Percentiles rank a stretch among this genome's conserved stretches.
Conservation (phyloP, 2,113 vertebrate genomes). For the Plecotus auritus region DNA sequence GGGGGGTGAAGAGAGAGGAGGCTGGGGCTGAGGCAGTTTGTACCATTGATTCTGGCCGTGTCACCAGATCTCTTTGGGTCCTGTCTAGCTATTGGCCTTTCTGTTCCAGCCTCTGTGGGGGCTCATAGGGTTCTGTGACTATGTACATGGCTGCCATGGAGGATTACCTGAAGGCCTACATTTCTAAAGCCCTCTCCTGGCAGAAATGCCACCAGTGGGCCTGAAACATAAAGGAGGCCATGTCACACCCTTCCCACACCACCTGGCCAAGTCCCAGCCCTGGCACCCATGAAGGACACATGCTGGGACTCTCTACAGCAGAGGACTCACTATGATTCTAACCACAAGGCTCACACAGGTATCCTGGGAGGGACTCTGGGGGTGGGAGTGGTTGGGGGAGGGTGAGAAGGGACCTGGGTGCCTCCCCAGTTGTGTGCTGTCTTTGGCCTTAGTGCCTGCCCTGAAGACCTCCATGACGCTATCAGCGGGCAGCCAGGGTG, state of each 20-base stretch:
- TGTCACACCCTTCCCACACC: fast-evolving
- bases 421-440: not conserved
- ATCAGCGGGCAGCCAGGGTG: not conserved
- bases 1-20: no score
- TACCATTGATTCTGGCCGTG: fast-evolving
- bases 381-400: fast-evolving
- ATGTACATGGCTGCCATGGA: not conserved
- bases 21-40: no score
- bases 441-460: not conserved
- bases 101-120: not conserved
- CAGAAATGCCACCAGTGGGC: not conserved
- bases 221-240: not conserved
- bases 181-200: not conserved
- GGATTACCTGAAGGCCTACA: not conserved
- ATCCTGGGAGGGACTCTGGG: not conserved
- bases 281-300: not conserved
- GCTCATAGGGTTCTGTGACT: not conserved
- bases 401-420: not conserved
- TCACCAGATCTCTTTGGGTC: not conserved
- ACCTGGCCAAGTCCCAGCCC: not conserved
- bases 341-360: not conserved
- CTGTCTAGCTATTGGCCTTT: not conserved
- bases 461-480: not conserved
- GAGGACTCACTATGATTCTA: not conserved
- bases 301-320: not conserved